Percentiles rank a stretch among this genome's conserved stretches.
Evolutionary conservation across 1,140 invertebrate species (phyloP).

Genomic region (Zeugodacus cucurbitae): DNA sequence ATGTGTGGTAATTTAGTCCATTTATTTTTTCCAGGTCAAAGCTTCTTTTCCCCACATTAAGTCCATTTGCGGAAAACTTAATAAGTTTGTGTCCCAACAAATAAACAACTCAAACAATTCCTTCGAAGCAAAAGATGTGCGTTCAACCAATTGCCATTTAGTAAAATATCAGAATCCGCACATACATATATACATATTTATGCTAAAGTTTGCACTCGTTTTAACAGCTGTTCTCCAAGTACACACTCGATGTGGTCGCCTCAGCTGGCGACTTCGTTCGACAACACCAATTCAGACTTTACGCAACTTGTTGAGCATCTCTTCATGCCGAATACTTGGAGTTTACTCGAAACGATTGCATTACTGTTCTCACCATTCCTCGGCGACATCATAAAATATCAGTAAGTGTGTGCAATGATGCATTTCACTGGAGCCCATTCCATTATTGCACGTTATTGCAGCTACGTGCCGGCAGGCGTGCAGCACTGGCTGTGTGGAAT

Average conservation of each 20-base stretch:
- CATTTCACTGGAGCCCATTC: neutral
- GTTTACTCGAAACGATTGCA: conserved; percentile 52
- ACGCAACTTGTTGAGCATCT: conserved; percentile 46
- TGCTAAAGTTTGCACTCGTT: neutral
- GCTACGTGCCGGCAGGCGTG: neutral
- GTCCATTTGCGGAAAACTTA: neutral
- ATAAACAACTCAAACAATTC: neutral
- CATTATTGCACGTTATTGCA: neutral
- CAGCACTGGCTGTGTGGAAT: neutral
- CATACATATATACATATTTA: neutral
- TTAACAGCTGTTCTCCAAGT: conserved; percentile 47
- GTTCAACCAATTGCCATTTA: conserved; percentile 30
- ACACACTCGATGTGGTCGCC: conserved; percentile 54
- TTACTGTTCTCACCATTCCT: conserved; percentile 50
- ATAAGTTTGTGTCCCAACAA: neutral
- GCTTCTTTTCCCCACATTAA: neutral
- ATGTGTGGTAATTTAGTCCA: no score
- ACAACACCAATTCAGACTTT: conserved; percentile 42
- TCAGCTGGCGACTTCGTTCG: conserved; percentile 50
- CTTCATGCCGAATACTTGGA: conserved; percentile 50
- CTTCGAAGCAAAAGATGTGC: conserved; percentile 49
- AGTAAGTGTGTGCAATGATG: conserved; percentile 45
- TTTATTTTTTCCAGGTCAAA: neutral
- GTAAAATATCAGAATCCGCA: neutral
- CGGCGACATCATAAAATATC: conserved; percentile 45